Evolutionary conservation across 64 coral and sea anemone species (phyloP), one percentile per base, ranked within the genome.

Genomic region (Stylophora pistillata): DNA sequence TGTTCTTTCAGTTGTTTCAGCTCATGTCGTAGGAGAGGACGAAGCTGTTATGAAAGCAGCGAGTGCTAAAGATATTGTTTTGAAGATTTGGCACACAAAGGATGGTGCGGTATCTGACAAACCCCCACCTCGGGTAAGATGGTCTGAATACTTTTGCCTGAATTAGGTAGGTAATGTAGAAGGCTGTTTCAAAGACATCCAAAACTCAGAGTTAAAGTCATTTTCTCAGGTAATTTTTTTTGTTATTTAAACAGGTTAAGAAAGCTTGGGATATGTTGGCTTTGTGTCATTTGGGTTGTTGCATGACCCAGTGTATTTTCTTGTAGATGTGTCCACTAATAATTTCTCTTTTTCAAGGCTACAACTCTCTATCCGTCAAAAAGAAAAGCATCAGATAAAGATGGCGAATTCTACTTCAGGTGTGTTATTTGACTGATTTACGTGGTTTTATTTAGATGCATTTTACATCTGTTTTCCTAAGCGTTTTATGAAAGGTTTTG

Each of bases 11-110:
- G 97, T 87, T 73, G 90, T 99, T 30, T 85, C 87, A 70, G 93
- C 88, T 30, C 93, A 95, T 72, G 84, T 99, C 12, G 47, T 95
- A 20, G 97, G 93, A 27, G 97, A 99, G 56, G 97, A 99, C 86
- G 91, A 91, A 7, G 81, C 81, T 9, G 85, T 73, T 30, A 72
- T 99, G 70, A 99, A 99, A 82, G 74, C 83, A 77, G 72, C 91
- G 23, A 93, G 79, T 90, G 72, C 93, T n/a, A 99, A 95, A 71
- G 93, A 99, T 65, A 64, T 99, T 27, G 93, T 95, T 10, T 66
- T 95, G 30, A 99, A 99, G 78, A 90, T 99, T 47, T 99, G 97
- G 97, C 90, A 92, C 28, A 84, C 88, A 15, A 95, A 90, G 33
- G 94, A 95, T 71, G 71, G 91, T 15, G 58, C 68, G 15, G 60